These are phyloP conservation scores for Numenius arquata DNA, from an alignment of 2,113 vertebrate species.

Conservation along the genomic window DNA sequence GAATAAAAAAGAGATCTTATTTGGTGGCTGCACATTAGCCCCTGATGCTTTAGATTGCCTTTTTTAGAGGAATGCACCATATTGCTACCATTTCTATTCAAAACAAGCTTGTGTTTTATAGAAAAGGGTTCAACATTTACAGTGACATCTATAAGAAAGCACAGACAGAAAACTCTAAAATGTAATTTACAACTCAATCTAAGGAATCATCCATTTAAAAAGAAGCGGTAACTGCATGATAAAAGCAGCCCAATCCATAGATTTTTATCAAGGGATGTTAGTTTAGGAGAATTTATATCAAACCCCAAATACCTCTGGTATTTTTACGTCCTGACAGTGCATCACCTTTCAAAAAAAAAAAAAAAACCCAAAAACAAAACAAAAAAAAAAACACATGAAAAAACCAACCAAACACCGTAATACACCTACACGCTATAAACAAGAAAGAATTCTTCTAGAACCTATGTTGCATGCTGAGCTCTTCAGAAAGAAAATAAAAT, in stretches of 20 bases:
- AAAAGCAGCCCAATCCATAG: background rate
- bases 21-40: background rate
- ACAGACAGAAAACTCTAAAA: background rate
- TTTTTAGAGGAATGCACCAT: background rate
- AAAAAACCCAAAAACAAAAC: background rate
- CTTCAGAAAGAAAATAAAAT: background rate
- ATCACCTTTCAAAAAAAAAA: background rate
- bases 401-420: background rate
- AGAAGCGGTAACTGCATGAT: background rate
- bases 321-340: background rate
- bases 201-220: background rate
- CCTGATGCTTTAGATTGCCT: background rate
- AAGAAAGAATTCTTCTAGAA: background rate
- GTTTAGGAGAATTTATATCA: background rate
- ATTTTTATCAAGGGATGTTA: background rate
- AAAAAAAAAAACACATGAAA: no score
- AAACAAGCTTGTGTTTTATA: background rate
- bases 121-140: background rate
- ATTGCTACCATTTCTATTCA: background rate
- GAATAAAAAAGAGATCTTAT: background rate
- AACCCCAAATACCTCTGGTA: background rate
- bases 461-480: background rate
- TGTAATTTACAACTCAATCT: background rate
- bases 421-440: background rate
- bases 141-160: background rate